Conservation (phyloP, 2,797 vertebrate species). For the Xenops minutus region DNA sequence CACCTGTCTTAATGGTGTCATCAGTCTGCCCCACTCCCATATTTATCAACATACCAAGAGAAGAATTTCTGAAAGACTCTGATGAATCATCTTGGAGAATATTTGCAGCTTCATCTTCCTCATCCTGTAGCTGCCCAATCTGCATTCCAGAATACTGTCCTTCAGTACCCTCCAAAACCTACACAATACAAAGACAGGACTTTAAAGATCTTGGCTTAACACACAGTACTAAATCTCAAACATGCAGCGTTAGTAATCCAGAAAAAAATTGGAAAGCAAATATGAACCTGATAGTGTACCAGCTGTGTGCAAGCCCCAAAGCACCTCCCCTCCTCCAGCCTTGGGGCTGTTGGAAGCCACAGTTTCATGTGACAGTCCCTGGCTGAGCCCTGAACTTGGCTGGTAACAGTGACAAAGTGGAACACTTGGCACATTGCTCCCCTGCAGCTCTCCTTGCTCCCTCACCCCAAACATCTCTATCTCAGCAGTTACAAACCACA, state of each 20-base stretch:
- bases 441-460: background rate
- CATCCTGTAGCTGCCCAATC: slow-evolving; percentile 89
- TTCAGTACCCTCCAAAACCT: slow-evolving; percentile 92
- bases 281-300: background rate
- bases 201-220: background rate
- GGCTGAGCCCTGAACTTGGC: background rate
- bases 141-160: slow-evolving; percentile 92
- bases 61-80: slow-evolving; percentile 82
- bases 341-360: background rate
- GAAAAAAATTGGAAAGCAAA: background rate
- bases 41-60: slow-evolving; percentile 79
- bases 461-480: background rate
- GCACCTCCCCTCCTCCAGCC: background rate
- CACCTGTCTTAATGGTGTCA: background rate
- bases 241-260: slow-evolving; percentile 6
- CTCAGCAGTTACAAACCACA: background rate
- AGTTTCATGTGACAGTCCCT: background rate
- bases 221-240: background rate
- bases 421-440: background rate
- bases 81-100: slow-evolving; percentile 77
- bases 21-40: background rate
- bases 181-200: background rate
- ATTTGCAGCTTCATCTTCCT: slow-evolving; percentile 84
- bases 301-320: background rate
- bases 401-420: background rate